Conservation (phyloP, 2,113 vertebrate species). For the Delphinus delphis region DNA sequence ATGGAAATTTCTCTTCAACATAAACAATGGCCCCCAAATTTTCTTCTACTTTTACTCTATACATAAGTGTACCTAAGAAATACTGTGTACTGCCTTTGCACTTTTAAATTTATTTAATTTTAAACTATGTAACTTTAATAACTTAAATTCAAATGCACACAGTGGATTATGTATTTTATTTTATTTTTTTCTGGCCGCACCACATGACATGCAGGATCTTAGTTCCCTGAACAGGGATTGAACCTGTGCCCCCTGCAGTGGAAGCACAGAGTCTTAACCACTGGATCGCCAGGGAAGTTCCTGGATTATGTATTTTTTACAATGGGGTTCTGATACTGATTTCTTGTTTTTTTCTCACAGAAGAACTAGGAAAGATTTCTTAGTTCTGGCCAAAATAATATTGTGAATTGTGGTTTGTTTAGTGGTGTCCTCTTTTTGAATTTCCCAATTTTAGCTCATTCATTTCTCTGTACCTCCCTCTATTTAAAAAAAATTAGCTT, state of each 20-base stretch:
- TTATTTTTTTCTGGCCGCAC: too few species aligned
- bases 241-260: too few species aligned
- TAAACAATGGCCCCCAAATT: neutral
- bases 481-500: neutral
- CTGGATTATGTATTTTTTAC: too few species aligned
- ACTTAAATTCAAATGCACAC: neutral
- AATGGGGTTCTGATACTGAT: neutral
- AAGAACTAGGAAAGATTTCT: neutral
- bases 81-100: neutral
- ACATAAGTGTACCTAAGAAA: neutral
- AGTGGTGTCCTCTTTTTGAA: neutral
- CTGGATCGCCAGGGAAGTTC: too few species aligned
- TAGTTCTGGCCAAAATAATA: constrained; percentile 19
- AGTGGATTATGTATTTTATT: neutral
- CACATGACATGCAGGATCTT: too few species aligned
- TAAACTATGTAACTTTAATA: neutral
- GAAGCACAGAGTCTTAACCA: too few species aligned
- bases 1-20: neutral
- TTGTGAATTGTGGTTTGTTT: neutral
- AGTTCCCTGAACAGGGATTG: too few species aligned
- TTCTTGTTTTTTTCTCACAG: constrained; percentile 2
- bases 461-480: neutral
- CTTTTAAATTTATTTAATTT: neutral
- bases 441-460: neutral
- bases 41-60: neutral